Conservation (phyloP, 2,113 vertebrate species). For the Menidia beryllina region DNA sequence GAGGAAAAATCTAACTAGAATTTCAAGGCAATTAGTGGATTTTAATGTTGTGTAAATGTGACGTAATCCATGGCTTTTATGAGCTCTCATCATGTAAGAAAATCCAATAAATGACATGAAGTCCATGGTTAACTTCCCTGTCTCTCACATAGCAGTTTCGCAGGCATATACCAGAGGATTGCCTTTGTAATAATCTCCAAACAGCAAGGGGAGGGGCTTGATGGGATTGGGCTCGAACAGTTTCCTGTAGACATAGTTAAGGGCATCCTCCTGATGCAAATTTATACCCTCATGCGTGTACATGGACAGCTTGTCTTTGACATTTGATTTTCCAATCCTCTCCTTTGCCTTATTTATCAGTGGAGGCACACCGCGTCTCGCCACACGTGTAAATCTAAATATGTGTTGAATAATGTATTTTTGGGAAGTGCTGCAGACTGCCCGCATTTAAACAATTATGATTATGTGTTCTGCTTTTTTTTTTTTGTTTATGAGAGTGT, state of each 20-base stretch:
- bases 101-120: constrained; percentile 48
- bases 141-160: constrained; percentile 30
- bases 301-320: constrained; percentile 19
- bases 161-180: constrained; percentile 62
- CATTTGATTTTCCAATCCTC: neutral
- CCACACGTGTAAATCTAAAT: constrained; percentile 36
- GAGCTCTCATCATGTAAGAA: constrained; percentile 29
- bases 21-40: constrained; percentile 29
- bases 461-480: constrained; percentile 3
- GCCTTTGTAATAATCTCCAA: constrained; percentile 61
- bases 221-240: constrained; percentile 19
- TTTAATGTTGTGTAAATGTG: constrained; percentile 31
- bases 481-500: too few species aligned
- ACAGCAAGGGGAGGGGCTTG: constrained; percentile 23
- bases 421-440: constrained; percentile 27
- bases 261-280: constrained; percentile 33
- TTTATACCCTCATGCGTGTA: constrained; percentile 30
- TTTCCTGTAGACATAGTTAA: constrained; percentile 22
- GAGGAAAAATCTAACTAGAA: neutral
- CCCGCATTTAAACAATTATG: constrained; percentile 16
- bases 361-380: constrained; percentile 27
- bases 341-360: constrained; percentile 1
- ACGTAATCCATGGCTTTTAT: constrained; percentile 41
- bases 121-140: constrained; percentile 19
- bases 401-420: constrained; percentile 34